Base-by-base conservation (phyloP, 1,140 invertebrate species). In the Drosophila pseudoobscura region DNA sequence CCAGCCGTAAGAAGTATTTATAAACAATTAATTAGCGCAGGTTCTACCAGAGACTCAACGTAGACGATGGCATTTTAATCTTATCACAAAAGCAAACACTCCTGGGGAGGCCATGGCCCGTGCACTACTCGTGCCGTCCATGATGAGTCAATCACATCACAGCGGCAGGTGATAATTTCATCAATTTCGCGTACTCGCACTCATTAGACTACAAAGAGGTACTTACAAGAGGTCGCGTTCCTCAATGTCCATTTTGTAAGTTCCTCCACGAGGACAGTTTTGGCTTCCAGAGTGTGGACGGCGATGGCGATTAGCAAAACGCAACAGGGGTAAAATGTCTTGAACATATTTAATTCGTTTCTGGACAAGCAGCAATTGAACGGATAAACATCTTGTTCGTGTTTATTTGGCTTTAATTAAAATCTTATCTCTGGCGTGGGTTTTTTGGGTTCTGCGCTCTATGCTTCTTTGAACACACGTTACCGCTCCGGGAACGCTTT, bases 201-300 rank as follows among this genome's bases (percentile, higher is more conserved):
- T 17, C 15, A 2, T 20, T 20, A 44, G 24, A 41, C 3, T 0
- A 5, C 24, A 26, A 26, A 26, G 26, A 9, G 9, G 5, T 26
- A 92, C 92, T 92, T 80, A 93, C 92, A 89, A 61, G 87, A 89
- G 75, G 91, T 92, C 52, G 69, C 63, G 75, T 92, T 92, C 29
- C 65, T 51, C 39, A 85, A 60, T 6, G 76, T 90, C 92, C 92
- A 93, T 7, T 87, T 91, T 47, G 82, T 74, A 26, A 91, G 51
- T 46, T 89, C 89, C 47, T 79, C 59, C 13, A 75, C 65, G n/a
- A 56, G 69, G 9, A 90, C 63, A 24, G 46, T 35, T 49, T 82
- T 82, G 1, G 75, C 78, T 1, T 49, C 22, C n/a, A 26, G 5
- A 29, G 45, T 24, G 1, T 7, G 24, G 6, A 65, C 24, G 11